These are phyloP conservation scores for Diogma glabrata DNA, from an alignment of 2,888 invertebrate genomes.

Conservation along the genomic window DNA sequence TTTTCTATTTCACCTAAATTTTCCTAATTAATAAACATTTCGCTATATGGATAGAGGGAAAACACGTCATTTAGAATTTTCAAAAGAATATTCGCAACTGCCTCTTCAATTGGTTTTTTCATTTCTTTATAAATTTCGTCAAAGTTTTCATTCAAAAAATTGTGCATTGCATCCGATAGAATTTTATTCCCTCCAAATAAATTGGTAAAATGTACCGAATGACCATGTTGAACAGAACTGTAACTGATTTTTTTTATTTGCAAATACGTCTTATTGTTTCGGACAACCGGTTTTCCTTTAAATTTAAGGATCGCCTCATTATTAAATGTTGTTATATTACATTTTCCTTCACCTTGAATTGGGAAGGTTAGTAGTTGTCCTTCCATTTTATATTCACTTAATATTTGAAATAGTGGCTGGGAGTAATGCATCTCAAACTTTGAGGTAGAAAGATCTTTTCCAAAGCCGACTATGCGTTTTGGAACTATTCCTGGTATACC, in stretches of 20 bases:
- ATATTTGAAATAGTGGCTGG: conserved; percentile 36
- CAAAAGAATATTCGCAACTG: neutral
- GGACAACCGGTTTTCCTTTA: conserved; percentile 40
- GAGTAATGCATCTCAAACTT: neutral
- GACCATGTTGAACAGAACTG: conserved; percentile 42
- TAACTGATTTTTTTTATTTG: conserved; percentile 44
- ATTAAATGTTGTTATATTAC: conserved; percentile 49
- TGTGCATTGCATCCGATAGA: conserved; percentile 45
- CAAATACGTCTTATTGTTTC: conserved; percentile 45
- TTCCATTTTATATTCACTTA: conserved; percentile 48
- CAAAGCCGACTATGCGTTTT: neutral
- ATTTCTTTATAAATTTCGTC: conserved; percentile 47
- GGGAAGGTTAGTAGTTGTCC: conserved; percentile 48
- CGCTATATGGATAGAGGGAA: neutral
- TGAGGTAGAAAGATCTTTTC: neutral
- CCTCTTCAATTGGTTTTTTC: conserved; percentile 32
- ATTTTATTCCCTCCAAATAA: conserved; percentile 45
- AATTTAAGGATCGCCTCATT: conserved; percentile 44
- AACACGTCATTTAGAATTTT: neutral
- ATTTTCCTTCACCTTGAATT: conserved; percentile 46
- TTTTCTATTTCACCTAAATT: no score
- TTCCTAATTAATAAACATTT: no score
- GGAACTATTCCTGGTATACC: neutral
- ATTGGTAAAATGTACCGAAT: conserved; percentile 45
- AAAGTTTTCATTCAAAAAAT: conserved; percentile 45